These are phyloP conservation scores for Ptychoptera albimana DNA, from an alignment of 2,888 invertebrate genomes.

Conservation along the genomic window DNA sequence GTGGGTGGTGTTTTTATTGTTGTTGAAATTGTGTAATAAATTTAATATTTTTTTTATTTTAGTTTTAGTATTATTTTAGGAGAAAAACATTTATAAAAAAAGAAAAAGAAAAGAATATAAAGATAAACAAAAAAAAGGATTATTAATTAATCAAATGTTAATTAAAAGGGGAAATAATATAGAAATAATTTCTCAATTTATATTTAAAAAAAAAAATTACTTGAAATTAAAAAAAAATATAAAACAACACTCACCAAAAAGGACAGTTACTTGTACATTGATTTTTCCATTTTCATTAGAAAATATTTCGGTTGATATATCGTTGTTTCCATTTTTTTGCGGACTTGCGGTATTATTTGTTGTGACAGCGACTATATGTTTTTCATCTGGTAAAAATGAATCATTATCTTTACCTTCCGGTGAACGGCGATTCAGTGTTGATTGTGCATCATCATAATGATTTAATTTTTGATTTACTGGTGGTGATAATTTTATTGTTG, in stretches of 20 bases:
- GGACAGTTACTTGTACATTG: constrained; percentile 75
- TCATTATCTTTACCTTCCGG: constrained; percentile 76
- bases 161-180: too few species aligned
- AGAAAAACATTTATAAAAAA: too few species aligned
- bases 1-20: constrained; percentile 1
- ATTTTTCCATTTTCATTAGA: constrained; percentile 67
- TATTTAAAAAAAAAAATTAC: too few species aligned
- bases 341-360: constrained; percentile 42
- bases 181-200: too few species aligned
- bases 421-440: constrained; percentile 31
- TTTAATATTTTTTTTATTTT: too few species aligned
- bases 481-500: too few species aligned
- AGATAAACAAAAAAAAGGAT: too few species aligned
- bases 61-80: too few species aligned
- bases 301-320: constrained; percentile 18
- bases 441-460: constrained; percentile 18
- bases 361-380: constrained; percentile 33
- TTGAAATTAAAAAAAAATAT: not conserved
- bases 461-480: not conserved
- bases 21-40: not conserved
- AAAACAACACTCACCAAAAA: constrained; percentile 38
- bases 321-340: constrained; percentile 26
- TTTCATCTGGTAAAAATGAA: constrained; percentile 41
- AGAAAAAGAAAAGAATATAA: too few species aligned
- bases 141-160: too few species aligned